phyloP scores from a whole-genome alignment of 2,113 vertebrate species.

The Datnioides undecimradiatus region DNA sequence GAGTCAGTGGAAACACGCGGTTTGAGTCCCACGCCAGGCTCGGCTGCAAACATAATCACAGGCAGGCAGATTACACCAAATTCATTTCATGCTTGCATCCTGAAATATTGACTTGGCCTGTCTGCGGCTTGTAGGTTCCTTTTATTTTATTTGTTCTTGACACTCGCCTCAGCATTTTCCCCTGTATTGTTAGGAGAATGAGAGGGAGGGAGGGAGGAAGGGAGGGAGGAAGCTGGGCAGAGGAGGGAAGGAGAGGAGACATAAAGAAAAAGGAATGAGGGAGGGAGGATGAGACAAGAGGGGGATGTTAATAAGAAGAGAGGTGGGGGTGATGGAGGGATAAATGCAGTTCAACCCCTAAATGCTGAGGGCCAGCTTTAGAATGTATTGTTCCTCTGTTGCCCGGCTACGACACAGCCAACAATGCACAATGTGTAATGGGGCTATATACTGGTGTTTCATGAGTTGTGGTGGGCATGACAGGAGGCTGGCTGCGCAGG shows the following conservation, averaged over 20 bases:
- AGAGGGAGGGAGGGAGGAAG: neutral
- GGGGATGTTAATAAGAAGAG: constrained; percentile 17
- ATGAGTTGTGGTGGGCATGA: neutral
- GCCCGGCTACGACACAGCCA: constrained; percentile 20
- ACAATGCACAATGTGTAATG: neutral
- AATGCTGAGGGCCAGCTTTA: constrained; percentile 4
- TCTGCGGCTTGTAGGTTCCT: neutral
- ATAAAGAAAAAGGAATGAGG: neutral
- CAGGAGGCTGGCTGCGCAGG: neutral
- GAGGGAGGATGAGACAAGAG: constrained; percentile 7
- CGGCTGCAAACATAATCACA: neutral
- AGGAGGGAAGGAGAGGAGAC: neutral
- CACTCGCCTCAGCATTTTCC: neutral
- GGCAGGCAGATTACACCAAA: constrained; percentile 5
- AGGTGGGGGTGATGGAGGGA: constrained; percentile 9
- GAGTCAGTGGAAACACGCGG: neutral
- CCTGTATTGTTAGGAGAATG: constrained; percentile 8
- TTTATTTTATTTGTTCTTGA: constrained; percentile 27
- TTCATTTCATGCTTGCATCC: constrained; percentile 18
- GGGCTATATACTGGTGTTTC: neutral
- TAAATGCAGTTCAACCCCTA: neutral
- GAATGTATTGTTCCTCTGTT: constrained; percentile 38
- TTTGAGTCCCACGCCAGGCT: neutral
- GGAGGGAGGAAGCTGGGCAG: neutral
- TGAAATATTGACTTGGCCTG: constrained; percentile 4